Conservation (phyloP, 2,113 vertebrate genomes). For the Calidris pygmaea region DNA sequence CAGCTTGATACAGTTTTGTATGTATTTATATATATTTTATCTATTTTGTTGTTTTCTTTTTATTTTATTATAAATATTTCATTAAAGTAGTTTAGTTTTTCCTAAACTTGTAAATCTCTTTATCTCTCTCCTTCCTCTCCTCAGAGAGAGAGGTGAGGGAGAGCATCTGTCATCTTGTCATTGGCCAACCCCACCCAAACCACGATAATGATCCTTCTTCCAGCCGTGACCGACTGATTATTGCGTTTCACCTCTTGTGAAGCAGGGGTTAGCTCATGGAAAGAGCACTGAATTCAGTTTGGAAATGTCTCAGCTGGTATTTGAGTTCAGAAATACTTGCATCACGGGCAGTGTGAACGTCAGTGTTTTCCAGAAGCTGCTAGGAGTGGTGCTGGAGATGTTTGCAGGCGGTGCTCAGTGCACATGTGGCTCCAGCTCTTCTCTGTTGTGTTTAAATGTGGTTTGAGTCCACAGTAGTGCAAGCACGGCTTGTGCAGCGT, state of each 20-base stretch:
- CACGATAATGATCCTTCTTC: not conserved
- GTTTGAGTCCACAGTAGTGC: not conserved
- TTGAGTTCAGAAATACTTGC: not conserved
- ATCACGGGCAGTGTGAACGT: not conserved
- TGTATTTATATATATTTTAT: not conserved
- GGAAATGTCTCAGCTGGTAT: not conserved
- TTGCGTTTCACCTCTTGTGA: not conserved
- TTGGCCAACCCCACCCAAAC: not conserved
- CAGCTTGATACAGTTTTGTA: not conserved
- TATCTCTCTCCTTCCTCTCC: not conserved
- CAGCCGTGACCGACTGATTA: not conserved
- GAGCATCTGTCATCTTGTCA: not conserved
- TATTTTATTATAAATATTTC: not conserved
- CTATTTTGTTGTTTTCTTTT: not conserved
- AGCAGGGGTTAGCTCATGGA: not conserved
- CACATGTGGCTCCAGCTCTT: not conserved
- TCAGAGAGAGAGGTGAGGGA: not conserved
- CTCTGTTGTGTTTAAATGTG: not conserved
- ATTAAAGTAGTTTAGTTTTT: not conserved
- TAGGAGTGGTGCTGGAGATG: not conserved
- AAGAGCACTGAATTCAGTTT: not conserved
- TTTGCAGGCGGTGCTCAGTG: not conserved
- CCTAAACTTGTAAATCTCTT: not conserved
- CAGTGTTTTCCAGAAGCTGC: not conserved
- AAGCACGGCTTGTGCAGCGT: rapidly evolving